Conservation (phyloP, 2,888 invertebrate genomes). For the Rotaria macrura region DNA sequence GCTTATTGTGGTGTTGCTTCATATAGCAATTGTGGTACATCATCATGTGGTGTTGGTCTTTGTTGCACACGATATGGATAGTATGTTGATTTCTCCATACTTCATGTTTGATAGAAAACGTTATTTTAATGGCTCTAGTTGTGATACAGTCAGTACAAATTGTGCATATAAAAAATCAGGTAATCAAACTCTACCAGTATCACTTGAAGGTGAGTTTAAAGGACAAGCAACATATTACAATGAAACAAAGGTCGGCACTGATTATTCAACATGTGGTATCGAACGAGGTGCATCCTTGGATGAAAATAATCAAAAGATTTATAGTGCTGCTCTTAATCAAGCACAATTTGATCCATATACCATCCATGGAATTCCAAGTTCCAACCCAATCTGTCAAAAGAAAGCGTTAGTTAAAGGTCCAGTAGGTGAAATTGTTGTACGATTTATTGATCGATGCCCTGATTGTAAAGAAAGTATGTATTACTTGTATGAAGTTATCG, state of each 20-base stretch:
- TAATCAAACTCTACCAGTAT: not conserved
- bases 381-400: not conserved
- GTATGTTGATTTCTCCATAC: not conserved
- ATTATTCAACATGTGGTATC: not conserved
- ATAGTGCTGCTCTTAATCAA: not conserved
- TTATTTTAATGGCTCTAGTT: not conserved
- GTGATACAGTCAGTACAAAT: not conserved
- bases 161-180: not conserved
- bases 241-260: not conserved
- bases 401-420: not conserved
- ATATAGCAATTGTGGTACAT: not conserved
- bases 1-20: not conserved
- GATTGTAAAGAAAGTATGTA: not conserved
- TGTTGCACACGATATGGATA: slow-evolving; percentile 9
- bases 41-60: not conserved
- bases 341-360: not conserved
- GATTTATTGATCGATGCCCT: not conserved
- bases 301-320: not conserved
- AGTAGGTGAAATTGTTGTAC: not conserved
- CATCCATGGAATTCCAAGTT: not conserved
- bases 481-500: not conserved
- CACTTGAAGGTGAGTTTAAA: not conserved
- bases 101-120: no score
- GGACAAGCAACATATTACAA: not conserved
- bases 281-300: not conserved